Percentiles rank a stretch among this genome's conserved stretches.
phyloP scores from a whole-genome alignment of 1,140 invertebrate genomes.

The Formica exsecta region DNA sequence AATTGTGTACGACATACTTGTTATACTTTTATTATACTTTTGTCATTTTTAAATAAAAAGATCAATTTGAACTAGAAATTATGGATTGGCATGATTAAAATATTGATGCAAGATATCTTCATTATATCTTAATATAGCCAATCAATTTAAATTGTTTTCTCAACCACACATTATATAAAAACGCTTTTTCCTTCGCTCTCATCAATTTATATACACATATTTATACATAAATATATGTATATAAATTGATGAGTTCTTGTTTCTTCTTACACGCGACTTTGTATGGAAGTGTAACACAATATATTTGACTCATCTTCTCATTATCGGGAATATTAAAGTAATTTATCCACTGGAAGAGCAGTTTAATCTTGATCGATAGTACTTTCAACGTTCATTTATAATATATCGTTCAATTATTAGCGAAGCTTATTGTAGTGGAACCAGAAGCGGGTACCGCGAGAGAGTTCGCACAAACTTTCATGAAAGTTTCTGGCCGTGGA shows the following conservation, averaged over 20 bases:
- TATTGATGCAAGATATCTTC: not conserved
- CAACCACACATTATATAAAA: slow-evolving; percentile 4
- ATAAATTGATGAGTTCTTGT: not conserved
- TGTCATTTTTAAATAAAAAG: too few relatives aligned
- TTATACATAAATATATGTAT: not conserved
- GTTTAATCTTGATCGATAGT: not conserved
- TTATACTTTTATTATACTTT: too few relatives aligned
- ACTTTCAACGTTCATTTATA: slow-evolving; percentile 24
- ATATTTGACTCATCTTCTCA: slow-evolving; percentile 5
- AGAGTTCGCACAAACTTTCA: slow-evolving; percentile 53
- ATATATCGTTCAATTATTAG: slow-evolving; percentile 22
- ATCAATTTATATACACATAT: slow-evolving; percentile 20
- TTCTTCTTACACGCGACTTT: slow-evolving; percentile 33
- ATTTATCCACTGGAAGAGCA: not conserved
- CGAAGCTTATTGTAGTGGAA: slow-evolving; percentile 23
- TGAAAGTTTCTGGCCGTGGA: slow-evolving; percentile 53
- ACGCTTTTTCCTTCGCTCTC: not conserved
- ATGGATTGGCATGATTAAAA: not conserved
- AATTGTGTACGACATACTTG: not conserved
- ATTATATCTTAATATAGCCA: not conserved
- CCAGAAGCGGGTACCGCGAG: not conserved
- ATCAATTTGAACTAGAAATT: not conserved
- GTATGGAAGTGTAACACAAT: not conserved
- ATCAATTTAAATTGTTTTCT: not conserved
- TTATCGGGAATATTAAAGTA: not conserved